Evolutionary conservation across 2,113 vertebrate genomes (phyloP).

Genomic region (Erinaceus europaeus): DNA sequence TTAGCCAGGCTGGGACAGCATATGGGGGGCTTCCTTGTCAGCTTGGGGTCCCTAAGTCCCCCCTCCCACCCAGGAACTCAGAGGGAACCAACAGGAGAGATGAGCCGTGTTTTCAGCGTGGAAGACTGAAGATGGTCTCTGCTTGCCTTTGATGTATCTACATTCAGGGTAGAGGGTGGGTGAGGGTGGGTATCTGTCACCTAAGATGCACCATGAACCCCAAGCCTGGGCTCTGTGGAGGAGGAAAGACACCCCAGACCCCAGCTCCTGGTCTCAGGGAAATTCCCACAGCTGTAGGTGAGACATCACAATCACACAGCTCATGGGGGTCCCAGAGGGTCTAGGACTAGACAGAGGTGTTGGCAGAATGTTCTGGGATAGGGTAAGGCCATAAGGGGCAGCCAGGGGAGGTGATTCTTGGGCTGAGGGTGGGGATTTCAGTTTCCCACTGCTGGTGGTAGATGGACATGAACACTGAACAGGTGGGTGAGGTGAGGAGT

Average conservation of each 20-base stretch:
- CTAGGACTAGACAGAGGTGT: fast-evolving
- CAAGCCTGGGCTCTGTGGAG: background rate
- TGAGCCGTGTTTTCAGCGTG: too few relatives aligned
- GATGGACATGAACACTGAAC: background rate
- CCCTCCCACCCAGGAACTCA: too few relatives aligned
- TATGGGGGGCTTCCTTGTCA: too few relatives aligned
- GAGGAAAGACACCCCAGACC: background rate
- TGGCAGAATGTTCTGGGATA: background rate
- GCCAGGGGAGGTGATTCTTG: background rate
- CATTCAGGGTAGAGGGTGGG: background rate
- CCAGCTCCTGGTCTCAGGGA: too few relatives aligned
- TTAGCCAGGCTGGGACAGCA: too few relatives aligned
- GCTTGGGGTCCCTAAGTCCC: too few relatives aligned
- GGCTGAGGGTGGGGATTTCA: background rate
- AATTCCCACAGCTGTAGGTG: too few relatives aligned
- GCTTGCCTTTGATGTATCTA: background rate
- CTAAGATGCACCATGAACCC: background rate
- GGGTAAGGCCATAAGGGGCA: background rate
- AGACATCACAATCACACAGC: too few relatives aligned
- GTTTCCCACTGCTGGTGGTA: background rate
- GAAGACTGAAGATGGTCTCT: background rate
- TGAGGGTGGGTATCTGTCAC: background rate
- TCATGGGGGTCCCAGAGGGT: fast-evolving
- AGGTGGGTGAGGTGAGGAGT: too few relatives aligned
- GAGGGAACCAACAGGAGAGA: too few relatives aligned